Conservation (phyloP, 1,140 invertebrate species). For the Limonius californicus region DNA sequence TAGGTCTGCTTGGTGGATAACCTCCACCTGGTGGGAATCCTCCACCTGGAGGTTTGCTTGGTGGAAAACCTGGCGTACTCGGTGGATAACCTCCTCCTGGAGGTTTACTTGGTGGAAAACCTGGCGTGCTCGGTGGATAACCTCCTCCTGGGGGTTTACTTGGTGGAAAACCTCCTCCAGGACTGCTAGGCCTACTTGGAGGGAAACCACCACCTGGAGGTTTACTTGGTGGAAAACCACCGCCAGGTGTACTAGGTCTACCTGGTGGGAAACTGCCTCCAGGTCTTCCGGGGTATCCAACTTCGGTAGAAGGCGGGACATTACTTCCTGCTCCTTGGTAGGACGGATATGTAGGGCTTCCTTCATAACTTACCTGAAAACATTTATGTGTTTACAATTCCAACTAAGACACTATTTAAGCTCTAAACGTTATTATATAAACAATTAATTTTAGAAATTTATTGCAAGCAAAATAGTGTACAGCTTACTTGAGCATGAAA, state of each 20-base stretch:
- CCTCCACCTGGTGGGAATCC: not conserved
- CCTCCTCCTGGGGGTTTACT: not conserved
- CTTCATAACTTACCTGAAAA: slow-evolving; percentile 58
- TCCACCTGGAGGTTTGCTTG: slow-evolving; percentile 13
- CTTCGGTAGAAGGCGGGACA: no score
- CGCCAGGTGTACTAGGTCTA: slow-evolving; percentile 1
- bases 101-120: not conserved
- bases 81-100: slow-evolving; percentile 7
- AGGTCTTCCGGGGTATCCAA: no score
- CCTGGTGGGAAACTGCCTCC: slow-evolving; percentile 1
- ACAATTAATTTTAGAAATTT: not conserved
- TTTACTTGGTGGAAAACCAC: not conserved
- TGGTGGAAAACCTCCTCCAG: not conserved
- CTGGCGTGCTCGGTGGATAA: not conserved
- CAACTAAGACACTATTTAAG: no score
- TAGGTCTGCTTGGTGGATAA: slow-evolving; percentile 10
- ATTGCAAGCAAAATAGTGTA: not conserved
- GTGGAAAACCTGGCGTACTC: no score
- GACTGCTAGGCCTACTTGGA: not conserved
- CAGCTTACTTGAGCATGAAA: slow-evolving; percentile 69
- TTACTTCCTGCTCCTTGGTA: slow-evolving; percentile 28
- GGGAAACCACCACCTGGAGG: not conserved
- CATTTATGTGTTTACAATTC: not conserved
- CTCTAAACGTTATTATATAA: no score
- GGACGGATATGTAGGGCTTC: slow-evolving; percentile 53